A percentile compares a stretch with the other conserved stretches of the same genome.
Conservation (phyloP, 2,888 invertebrate species). For the Coenonympha arcania region DNA sequence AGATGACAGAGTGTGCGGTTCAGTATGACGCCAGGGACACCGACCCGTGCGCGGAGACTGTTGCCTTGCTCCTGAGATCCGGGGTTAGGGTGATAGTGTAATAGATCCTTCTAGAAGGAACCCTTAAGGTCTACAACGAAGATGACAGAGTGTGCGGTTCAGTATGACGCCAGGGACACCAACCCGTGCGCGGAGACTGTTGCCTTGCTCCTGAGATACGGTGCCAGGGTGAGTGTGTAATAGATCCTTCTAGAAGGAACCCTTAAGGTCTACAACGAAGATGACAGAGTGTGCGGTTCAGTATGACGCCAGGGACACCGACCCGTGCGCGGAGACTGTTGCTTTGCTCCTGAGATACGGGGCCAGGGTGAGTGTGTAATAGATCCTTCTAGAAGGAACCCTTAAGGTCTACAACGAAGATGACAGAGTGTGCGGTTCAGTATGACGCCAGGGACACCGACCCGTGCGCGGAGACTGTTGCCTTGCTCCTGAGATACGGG, state of each 20-base stretch:
- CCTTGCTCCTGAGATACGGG: slow-evolving; percentile 81
- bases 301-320: slow-evolving; percentile 80
- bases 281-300: slow-evolving; percentile 82
- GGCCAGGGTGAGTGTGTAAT: slow-evolving; percentile 76
- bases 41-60: slow-evolving; percentile 78
- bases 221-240: no score
- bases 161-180: slow-evolving; percentile 86
- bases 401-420: slow-evolving; percentile 82
- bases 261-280: slow-evolving; percentile 81
- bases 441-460: slow-evolving; percentile 84
- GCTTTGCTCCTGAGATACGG: slow-evolving; percentile 82
- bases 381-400: slow-evolving; percentile 79
- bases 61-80: slow-evolving; percentile 80
- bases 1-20: slow-evolving; percentile 80
- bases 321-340: slow-evolving; percentile 79
- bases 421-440: slow-evolving; percentile 82
- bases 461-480: slow-evolving; percentile 78
- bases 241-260: slow-evolving; percentile 80
- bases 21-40: slow-evolving; percentile 81
- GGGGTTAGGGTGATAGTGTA: slow-evolving; percentile 79
- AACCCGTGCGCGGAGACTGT: no score
- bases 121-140: slow-evolving; percentile 81
- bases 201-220: no score
- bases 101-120: slow-evolving; percentile 78
- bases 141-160: slow-evolving; percentile 81